A percentile compares a stretch with the other conserved stretches of the same genome.
Conservation (phyloP, 2,113 vertebrate species). For the Actenoides hombroni region DNA sequence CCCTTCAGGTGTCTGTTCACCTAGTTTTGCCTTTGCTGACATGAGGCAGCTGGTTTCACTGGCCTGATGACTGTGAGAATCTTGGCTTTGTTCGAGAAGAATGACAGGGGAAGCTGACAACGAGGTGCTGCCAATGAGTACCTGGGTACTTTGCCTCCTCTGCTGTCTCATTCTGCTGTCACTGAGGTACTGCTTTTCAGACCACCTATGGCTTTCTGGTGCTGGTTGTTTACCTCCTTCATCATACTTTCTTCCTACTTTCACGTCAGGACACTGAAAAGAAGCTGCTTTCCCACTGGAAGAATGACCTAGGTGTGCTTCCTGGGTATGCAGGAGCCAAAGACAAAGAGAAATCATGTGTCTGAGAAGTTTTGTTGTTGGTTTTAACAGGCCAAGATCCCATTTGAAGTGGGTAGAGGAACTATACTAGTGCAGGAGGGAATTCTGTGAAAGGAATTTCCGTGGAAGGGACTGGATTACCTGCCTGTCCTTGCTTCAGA, state of each 20-base stretch:
- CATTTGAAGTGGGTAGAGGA: not conserved
- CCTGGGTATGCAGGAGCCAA: not conserved
- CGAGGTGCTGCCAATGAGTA: not conserved
- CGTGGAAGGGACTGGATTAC: not conserved
- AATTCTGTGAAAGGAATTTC: not conserved
- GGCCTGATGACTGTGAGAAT: fast-evolving
- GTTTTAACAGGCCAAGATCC: not conserved
- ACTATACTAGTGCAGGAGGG: not conserved
- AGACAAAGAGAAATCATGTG: not conserved
- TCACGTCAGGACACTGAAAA: too few relatives aligned
- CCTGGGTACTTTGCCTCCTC: not conserved
- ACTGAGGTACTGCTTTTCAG: not conserved
- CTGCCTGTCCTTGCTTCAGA: not conserved
- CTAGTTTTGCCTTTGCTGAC: not conserved
- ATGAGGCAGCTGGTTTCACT: not conserved
- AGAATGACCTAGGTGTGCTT: not conserved
- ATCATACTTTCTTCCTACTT: fast-evolving
- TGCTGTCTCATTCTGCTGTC: not conserved
- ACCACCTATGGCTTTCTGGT: not conserved
- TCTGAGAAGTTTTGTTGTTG: not conserved
- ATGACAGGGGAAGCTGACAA: not conserved
- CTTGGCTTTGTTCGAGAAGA: not conserved
- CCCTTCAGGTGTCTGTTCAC: fast-evolving
- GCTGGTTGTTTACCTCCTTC: not conserved
- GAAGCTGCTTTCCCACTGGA: not conserved